Evolutionary conservation across 2,888 invertebrate species (phyloP), one percentile per base, ranked within the genome.

Genomic region (Campoplex capitator): DNA sequence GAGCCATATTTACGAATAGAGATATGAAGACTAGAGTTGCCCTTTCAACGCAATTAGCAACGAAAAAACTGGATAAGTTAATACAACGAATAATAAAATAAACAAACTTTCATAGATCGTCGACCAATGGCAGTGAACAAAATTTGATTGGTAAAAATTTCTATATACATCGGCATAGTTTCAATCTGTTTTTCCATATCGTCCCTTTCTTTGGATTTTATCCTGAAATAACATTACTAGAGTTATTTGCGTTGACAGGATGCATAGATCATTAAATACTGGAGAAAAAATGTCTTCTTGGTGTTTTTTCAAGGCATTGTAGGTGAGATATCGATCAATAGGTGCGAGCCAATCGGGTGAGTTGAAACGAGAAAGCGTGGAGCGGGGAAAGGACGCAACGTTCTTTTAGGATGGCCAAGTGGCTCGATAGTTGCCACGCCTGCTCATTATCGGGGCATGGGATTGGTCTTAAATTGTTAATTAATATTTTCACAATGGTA

Each of bases 51-150:
- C 4, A 32, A 23, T 9, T 28, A 1, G 28, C 16, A n/a, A 70
- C 8, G 3, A 11, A 48, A 48, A 4, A 70, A 23, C 23, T 23
- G 28, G 11, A 70, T 8, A 70, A 70, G 11, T 7, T 11, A 38
- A 58, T 4, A 3, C 35, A 58, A 3, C 32, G 3, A 8, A 18
- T 35, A 51, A 28, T 51, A 32, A 11, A 62, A 1, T 45, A n/a
- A n/a, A 78, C 88, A 80, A 82, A 94, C 95, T 92, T 94, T 95
- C 28, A 95, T 89, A 0, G 95, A 93, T 74, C 89, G 91, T 32
- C 94, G 92, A 54, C 95, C 95, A 51, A 89, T 89, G 16, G 92
- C 90, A 3, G 93, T 94, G 35, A 94, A 92, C 38, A 94, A 91
- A 3, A 95, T 90, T 80, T 93, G 90, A 86, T 95, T 94, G 11